Percentiles rank a stretch among this genome's conserved stretches.
phyloP scores from a whole-genome alignment of 1,140 invertebrate genomes.

The Magallana angulata region DNA sequence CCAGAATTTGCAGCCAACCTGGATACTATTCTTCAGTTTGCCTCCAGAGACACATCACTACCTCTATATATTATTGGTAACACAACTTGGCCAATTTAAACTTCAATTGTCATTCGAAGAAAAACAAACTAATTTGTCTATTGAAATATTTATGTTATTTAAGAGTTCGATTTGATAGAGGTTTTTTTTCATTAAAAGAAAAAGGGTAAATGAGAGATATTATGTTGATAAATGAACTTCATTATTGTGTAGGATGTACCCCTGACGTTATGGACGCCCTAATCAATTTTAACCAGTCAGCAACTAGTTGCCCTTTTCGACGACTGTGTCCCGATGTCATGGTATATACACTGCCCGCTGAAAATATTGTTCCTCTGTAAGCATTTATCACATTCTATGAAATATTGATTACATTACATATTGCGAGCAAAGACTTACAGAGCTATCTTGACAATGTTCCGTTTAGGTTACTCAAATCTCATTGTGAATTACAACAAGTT shows the following conservation, averaged over 20 bases:
- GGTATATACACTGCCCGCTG: background rate
- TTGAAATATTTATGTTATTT: no score
- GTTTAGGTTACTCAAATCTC: no score
- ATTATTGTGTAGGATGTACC: background rate
- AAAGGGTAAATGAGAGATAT: no score
- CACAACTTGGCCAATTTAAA: no score
- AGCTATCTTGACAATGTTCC: no score
- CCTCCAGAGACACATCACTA: background rate
- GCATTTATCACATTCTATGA: background rate
- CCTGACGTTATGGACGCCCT: background rate
- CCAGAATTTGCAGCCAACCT: background rate
- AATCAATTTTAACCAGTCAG: background rate
- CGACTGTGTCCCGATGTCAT: background rate
- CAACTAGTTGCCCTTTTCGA: background rate
- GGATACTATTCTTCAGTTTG: background rate
- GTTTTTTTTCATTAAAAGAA: no score
- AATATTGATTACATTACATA: no score
- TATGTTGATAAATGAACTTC: no score
- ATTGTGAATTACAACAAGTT: no score
- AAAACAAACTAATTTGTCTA: no score
- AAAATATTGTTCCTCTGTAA: slow-evolving; percentile 2
- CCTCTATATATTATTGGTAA: background rate
- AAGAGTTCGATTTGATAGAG: no score
- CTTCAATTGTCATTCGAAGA: background rate
- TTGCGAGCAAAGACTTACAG: no score